A percentile compares a stretch with the other conserved stretches of the same genome.
Conservation (phyloP, 2,888 invertebrate genomes). For the Drosophila austrosaltans region DNA sequence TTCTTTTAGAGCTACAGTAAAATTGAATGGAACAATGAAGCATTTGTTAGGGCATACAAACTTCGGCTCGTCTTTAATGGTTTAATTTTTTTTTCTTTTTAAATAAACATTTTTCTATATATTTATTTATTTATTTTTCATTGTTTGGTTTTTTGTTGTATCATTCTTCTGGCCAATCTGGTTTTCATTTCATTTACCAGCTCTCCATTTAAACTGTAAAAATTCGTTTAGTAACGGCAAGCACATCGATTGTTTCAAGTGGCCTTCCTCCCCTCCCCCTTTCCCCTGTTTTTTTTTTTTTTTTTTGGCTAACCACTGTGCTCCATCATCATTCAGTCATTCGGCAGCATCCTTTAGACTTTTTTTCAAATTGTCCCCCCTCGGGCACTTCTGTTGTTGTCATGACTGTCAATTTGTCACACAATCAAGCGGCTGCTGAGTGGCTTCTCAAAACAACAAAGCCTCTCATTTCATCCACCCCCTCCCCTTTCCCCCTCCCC, state of each 20-base stretch:
- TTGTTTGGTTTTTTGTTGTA: too few species aligned
- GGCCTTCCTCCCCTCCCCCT: background rate
- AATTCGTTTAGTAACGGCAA: background rate
- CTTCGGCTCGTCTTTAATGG: too few species aligned
- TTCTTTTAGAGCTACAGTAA: too few species aligned
- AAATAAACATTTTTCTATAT: too few species aligned
- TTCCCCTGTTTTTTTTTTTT: background rate
- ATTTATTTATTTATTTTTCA: too few species aligned
- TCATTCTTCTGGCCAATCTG: too few species aligned
- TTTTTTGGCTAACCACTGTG: background rate
- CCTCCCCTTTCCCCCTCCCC: constrained; percentile 7
- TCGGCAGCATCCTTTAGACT: background rate
- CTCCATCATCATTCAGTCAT: background rate
- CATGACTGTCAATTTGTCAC: constrained; percentile 44
- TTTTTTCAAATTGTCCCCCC: background rate
- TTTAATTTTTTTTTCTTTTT: too few species aligned
- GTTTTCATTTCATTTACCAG: background rate
- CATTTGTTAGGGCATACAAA: too few species aligned
- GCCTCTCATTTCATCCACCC: background rate
- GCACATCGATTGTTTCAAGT: constrained; percentile 9
- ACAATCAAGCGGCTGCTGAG: constrained; percentile 41
- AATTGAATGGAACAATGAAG: too few species aligned
- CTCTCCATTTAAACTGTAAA: background rate
- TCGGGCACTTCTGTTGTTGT: constrained; percentile 9
- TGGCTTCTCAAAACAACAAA: constrained; percentile 24